Percentiles rank a stretch among this genome's conserved stretches.
Evolutionary conservation across 2,797 vertebrate genomes (phyloP).

Genomic region (Lagorchestes hirsutus): DNA sequence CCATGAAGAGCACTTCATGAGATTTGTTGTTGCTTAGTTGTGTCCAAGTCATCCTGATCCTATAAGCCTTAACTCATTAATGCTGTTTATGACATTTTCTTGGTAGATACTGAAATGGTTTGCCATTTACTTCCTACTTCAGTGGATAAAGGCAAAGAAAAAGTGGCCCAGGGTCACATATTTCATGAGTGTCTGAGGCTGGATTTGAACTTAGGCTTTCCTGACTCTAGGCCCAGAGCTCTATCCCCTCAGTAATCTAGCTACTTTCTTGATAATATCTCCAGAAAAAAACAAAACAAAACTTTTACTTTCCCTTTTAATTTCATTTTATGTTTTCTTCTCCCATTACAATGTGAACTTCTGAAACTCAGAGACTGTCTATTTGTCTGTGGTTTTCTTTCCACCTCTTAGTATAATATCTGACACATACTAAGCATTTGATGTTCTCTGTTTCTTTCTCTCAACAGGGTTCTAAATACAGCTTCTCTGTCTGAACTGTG

Average conservation of each 20-base stretch:
- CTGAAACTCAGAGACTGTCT: neutral
- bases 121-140: neutral
- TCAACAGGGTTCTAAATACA: neutral
- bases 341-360: neutral
- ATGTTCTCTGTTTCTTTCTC: neutral
- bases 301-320: neutral
- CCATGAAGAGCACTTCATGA: neutral
- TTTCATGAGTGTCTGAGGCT: neutral
- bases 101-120: too few relatives aligned
- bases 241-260: neutral
- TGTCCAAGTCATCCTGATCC: neutral
- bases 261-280: neutral
- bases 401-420: neutral
- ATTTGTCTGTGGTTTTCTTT: neutral
- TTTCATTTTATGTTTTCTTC: neutral
- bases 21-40: neutral
- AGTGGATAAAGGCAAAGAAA: neutral
- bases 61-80: neutral
- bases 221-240: neutral
- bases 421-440: neutral
- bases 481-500: neutral
- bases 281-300: neutral
- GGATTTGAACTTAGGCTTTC: neutral
- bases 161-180: neutral
- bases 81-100: neutral